phyloP scores from a whole-genome alignment of 2,888 invertebrate genomes.

The Thera britannica region DNA sequence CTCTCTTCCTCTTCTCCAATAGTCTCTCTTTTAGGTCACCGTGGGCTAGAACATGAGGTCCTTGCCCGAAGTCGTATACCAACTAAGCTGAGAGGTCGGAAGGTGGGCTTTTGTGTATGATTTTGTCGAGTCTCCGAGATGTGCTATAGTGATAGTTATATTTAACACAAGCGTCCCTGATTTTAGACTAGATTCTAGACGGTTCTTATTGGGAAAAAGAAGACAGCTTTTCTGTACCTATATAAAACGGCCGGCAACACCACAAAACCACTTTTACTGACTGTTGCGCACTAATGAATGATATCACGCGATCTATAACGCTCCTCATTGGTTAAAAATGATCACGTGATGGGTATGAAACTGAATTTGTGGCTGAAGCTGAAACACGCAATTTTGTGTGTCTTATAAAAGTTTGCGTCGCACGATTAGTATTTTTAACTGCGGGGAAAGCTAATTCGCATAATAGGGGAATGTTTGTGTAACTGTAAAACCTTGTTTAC shows the following conservation, averaged over 20 bases:
- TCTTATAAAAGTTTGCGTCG: background rate
- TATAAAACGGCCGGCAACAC: constrained; percentile 16
- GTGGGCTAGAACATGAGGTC: no score
- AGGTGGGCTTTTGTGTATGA: no score
- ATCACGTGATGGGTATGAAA: constrained; percentile 29
- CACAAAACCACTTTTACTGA: constrained; percentile 35
- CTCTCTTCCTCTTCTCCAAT: no score
- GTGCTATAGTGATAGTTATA: no score
- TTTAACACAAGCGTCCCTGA: no score
- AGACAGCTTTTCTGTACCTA: background rate
- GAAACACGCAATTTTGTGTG: background rate
- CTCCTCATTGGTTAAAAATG: constrained; percentile 35
- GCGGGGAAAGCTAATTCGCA: constrained; percentile 5
- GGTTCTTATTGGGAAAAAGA: no score
- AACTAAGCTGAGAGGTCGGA: no score
- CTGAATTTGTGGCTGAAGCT: constrained; percentile 3
- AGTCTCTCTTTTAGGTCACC: no score
- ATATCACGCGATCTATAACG: constrained; percentile 40
- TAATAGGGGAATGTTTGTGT: constrained; percentile 13
- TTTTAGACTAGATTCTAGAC: no score
- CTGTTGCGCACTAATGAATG: constrained; percentile 43
- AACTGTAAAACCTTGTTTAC: constrained; percentile 16
- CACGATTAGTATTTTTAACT: background rate
- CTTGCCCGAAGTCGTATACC: no score
- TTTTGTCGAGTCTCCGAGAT: no score